These are phyloP conservation scores for Poecilia velifera DNA, from an alignment of 2,797 vertebrate genomes.

Conservation along the genomic window DNA sequence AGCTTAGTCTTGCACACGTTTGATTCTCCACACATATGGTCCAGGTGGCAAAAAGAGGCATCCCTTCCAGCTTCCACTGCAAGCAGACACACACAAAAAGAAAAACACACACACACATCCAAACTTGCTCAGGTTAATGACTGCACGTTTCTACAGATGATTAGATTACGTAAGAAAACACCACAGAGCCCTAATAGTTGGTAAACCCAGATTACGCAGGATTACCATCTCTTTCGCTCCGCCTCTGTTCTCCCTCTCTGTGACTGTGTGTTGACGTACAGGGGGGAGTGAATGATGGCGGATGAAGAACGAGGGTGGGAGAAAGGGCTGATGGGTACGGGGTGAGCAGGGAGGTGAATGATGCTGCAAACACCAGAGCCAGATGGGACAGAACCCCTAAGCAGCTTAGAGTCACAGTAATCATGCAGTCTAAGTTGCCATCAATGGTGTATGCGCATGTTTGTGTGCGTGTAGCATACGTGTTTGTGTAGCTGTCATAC, in stretches of 20 bases:
- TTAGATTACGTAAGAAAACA: conserved; percentile 82
- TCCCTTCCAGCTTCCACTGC: conserved; percentile 56
- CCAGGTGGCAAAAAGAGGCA: conserved; percentile 65
- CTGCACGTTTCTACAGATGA: conserved; percentile 76
- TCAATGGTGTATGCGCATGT: conserved; percentile 63
- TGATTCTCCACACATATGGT: conserved; percentile 46
- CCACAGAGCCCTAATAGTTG: conserved; percentile 78
- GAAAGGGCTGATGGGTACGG: conserved; percentile 32
- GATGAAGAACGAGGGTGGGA: conserved; percentile 46
- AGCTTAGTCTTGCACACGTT: conserved; percentile 17
- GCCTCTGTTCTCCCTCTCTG: conserved; percentile 59
- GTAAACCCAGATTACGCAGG: conserved; percentile 85
- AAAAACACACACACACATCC: conserved; percentile 25
- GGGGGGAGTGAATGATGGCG: conserved; percentile 41
- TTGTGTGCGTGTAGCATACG: conserved; percentile 22
- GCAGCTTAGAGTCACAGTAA: conserved; percentile 86
- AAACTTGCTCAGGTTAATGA: conserved; percentile 55
- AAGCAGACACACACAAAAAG: conserved; percentile 40
- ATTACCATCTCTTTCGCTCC: conserved; percentile 77
- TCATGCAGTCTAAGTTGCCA: conserved; percentile 82
- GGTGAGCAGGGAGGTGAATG: conserved; percentile 51
- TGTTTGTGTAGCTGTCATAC: conserved; percentile 22
- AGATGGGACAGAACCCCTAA: conserved; percentile 85
- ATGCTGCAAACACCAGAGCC: conserved; percentile 82
- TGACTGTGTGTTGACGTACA: conserved; percentile 18